A percentile compares a stretch with the other conserved stretches of the same genome.
phyloP scores from a whole-genome alignment of 1,140 invertebrate genomes.

The Lamellibrachia luymesi region DNA sequence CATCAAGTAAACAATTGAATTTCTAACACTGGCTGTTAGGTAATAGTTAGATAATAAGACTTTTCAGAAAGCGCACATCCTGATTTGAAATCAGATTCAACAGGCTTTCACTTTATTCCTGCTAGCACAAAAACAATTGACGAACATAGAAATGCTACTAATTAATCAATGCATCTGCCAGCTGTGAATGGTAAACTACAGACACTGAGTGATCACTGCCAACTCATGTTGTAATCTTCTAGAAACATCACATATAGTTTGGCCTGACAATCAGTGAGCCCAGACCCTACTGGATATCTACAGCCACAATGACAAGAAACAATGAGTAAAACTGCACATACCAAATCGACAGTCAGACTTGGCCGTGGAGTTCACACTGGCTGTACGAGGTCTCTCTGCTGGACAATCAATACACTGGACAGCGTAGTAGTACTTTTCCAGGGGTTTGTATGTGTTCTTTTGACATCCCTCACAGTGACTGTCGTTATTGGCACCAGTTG shows the following conservation, averaged over 20 bases:
- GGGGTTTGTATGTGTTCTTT: background rate
- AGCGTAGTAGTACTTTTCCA: background rate
- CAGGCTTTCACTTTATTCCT: background rate
- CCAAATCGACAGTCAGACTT: background rate
- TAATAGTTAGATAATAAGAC: background rate
- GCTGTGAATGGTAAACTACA: background rate
- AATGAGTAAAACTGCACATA: background rate
- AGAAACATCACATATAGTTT: background rate
- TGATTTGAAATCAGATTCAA: background rate
- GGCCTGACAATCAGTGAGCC: background rate
- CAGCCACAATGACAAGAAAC: background rate
- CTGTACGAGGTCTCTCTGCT: background rate
- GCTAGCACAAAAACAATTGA: background rate
- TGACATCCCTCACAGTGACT: background rate
- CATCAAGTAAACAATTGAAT: background rate
- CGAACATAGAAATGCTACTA: background rate
- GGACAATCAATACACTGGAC: background rate
- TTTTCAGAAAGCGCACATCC: background rate
- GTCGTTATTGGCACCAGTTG: background rate
- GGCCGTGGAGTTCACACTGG: background rate
- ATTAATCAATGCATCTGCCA: background rate
- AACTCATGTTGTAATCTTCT: background rate
- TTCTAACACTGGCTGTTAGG: background rate
- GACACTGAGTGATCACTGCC: background rate
- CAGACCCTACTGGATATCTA: background rate